Conservation (phyloP, 1,140 invertebrate species). For the Oedothorax gibbosus region DNA sequence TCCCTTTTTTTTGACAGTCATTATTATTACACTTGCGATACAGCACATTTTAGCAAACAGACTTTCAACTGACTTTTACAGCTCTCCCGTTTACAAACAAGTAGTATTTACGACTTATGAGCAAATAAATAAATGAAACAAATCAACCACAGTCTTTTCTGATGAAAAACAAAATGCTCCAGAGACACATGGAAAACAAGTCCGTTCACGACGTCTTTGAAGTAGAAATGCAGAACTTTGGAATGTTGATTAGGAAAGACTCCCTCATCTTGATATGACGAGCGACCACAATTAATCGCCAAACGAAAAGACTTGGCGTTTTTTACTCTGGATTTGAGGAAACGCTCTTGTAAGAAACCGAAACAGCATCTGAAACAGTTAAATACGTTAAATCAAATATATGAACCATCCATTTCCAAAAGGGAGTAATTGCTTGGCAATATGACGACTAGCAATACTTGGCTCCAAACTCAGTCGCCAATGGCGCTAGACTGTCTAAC, state of each 20-base stretch:
- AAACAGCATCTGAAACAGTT: conserved; percentile 4
- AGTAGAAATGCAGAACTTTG: not conserved
- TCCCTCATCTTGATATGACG: conserved; percentile 14
- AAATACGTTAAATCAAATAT: not conserved
- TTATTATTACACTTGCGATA: too few species aligned
- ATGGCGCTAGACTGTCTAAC: too few species aligned
- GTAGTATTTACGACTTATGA: not conserved
- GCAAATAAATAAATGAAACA: conserved; percentile 26
- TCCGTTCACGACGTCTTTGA: not conserved
- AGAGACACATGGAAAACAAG: not conserved
- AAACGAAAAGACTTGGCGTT: not conserved
- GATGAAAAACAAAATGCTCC: conserved; percentile 12
- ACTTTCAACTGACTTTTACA: too few species aligned
- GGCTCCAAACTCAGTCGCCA: too few species aligned
- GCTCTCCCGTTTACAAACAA: too few species aligned
- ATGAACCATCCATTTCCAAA: too few species aligned
- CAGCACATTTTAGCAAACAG: too few species aligned
- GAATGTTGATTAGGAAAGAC: conserved; percentile 30
- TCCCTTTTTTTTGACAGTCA: too few species aligned
- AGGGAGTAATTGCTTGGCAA: too few species aligned
- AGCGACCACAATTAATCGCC: not conserved
- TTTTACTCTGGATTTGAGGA: too few species aligned
- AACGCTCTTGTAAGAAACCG: conserved; percentile 6
- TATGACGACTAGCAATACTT: too few species aligned
- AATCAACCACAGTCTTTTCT: not conserved